Evolutionary conservation across 2,113 vertebrate genomes (phyloP).

Genomic region (Bujurquina vittata): DNA sequence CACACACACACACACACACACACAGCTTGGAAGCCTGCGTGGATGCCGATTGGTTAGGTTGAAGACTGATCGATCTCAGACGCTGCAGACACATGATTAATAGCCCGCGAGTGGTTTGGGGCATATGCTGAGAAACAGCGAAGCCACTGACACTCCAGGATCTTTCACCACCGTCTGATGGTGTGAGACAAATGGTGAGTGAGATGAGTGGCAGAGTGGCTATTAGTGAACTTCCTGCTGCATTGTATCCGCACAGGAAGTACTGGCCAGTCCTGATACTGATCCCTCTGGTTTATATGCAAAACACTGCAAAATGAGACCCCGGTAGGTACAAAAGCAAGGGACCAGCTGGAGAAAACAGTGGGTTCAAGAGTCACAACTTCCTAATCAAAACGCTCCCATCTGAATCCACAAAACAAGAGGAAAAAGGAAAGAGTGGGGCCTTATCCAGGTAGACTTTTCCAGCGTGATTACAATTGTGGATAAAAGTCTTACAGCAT

Average conservation of each 20-base stretch:
- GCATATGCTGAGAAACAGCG: constrained; percentile 10
- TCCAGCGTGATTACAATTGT: constrained; percentile 30
- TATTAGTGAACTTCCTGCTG: constrained; percentile 81
- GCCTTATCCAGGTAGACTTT: constrained; percentile 54
- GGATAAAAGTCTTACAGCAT: constrained; percentile 35
- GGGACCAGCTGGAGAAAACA: constrained; percentile 45
- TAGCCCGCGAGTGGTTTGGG: constrained; percentile 24
- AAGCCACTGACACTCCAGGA: constrained; percentile 30
- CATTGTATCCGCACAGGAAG: constrained; percentile 82
- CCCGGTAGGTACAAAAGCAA: constrained; percentile 40
- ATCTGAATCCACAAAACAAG: constrained; percentile 62
- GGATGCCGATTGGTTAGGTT: constrained; percentile 28
- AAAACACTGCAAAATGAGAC: constrained; percentile 56
- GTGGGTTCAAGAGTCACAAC: constrained; percentile 68
- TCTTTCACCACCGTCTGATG: constrained; percentile 42
- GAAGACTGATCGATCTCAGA: constrained; percentile 39
- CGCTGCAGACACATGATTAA: constrained; percentile 34
- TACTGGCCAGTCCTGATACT: constrained; percentile 79
- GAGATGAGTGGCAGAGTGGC: constrained; percentile 45
- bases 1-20: not conserved
- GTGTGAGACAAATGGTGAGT: constrained; percentile 42
- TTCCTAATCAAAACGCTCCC: constrained; percentile 75
- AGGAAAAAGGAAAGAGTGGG: constrained; percentile 70
- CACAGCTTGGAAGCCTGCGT: constrained; percentile 27
- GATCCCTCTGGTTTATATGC: constrained; percentile 59